Evolutionary conservation across 1,140 invertebrate species (phyloP).

Genomic region (Pachypeltis micranthus): DNA sequence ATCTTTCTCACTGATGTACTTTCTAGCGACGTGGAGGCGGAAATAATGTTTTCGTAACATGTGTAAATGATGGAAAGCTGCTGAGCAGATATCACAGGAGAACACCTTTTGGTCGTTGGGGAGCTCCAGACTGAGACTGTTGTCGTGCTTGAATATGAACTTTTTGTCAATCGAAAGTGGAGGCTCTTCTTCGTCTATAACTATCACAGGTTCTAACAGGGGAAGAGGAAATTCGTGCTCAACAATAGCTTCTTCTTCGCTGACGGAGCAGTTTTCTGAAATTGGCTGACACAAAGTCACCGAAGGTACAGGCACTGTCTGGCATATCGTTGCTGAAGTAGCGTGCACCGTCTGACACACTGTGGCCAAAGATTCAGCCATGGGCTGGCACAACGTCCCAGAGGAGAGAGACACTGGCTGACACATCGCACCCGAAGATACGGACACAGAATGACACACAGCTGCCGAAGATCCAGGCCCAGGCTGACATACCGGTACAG

Average conservation of each 20-base stretch:
- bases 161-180: conserved; percentile 7
- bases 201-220: conserved; percentile 15
- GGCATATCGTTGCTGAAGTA: too few relatives aligned
- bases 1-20: conserved; percentile 38
- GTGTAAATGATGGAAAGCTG: conserved; percentile 40
- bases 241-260: background rate
- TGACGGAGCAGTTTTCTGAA: background rate
- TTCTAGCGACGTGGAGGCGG: conserved; percentile 41
- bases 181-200: conserved; percentile 14
- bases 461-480: too few relatives aligned
- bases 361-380: too few relatives aligned
- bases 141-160: conserved; percentile 14
- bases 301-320: too few relatives aligned
- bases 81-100: conserved; percentile 42
- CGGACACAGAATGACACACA: too few relatives aligned
- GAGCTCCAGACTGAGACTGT: conserved; percentile 9
- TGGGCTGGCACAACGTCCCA: too few relatives aligned
- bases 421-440: too few relatives aligned
- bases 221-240: background rate
- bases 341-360: too few relatives aligned
- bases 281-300: background rate
- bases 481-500: too few relatives aligned
- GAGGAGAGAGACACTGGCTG: too few relatives aligned
- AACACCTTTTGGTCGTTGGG: conserved; percentile 35
- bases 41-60: conserved; percentile 45